phyloP scores from a whole-genome alignment of 2,888 invertebrate species.

The Lasioglossum calceatum region DNA sequence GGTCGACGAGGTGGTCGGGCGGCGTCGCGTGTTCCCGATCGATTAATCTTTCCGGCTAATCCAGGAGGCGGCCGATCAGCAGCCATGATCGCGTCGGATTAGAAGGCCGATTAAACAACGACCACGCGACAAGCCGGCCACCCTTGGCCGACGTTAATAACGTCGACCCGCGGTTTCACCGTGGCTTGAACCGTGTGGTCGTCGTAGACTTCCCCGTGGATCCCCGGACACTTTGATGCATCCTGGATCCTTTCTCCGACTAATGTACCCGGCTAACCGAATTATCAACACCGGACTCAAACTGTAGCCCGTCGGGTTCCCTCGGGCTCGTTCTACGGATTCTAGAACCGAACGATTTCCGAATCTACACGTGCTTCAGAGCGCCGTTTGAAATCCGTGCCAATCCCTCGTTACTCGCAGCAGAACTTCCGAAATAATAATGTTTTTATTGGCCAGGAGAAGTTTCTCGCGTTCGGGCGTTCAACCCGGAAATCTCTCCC shows the following conservation, averaged over 20 bases:
- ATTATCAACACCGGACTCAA: not conserved
- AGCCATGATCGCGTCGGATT: conserved; percentile 63
- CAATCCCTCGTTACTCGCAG: not conserved
- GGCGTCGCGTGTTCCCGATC: conserved; percentile 62
- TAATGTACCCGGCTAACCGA: not conserved
- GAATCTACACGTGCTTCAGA: not conserved
- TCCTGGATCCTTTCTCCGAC: not conserved
- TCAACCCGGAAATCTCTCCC: not conserved
- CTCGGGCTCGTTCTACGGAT: not conserved
- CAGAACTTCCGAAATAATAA: not conserved
- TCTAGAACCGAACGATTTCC: not conserved
- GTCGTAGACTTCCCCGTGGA: not conserved
- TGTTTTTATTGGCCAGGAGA: not conserved
- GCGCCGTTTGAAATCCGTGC: not conserved
- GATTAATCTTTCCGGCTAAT: conserved; percentile 67
- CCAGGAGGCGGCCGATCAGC: conserved; percentile 56
- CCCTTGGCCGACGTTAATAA: conserved; percentile 42
- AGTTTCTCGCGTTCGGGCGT: not conserved
- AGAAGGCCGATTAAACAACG: conserved; percentile 62
- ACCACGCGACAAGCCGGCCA: conserved; percentile 62
- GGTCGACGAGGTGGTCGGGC: not conserved
- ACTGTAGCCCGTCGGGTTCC: not conserved
- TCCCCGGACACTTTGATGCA: not conserved
- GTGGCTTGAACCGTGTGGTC: not conserved
- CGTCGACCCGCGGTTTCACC: conserved; percentile 25